Base-by-base conservation (phyloP, 2,888 invertebrate genomes). In the Homarus gammarus region DNA sequence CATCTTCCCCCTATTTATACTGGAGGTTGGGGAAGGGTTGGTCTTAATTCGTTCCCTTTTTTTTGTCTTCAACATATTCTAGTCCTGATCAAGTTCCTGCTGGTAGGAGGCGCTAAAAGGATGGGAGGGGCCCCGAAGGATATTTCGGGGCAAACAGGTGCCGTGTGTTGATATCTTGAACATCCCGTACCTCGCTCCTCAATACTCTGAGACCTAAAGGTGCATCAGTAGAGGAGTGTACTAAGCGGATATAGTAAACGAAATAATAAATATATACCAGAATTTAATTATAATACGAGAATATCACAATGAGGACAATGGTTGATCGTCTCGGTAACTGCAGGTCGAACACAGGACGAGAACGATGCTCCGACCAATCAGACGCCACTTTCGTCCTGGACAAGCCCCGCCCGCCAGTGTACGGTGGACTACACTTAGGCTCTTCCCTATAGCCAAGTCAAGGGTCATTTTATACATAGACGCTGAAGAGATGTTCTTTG, bases 311-410 rank as follows among this genome's bases (percentile, higher is more conserved):
- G n/a, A n/a, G n/a, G n/a, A n/a, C n/a, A n/a, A 61, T 81, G 0
- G 6, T 5, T 10, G 1, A 36, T 36, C 36, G 36, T 10, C 2
- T n/a, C 61, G 85, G 85, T 64, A 85, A 77, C 77, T 64, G 64
- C 31, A 68, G 85, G 85, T 83, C 85, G 78, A 64, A 64, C 75
- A 44, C 56, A 85, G 85, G 85, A 77, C 85, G 85, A 61, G 64
- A 85, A 78, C 40, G 49, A 40, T 68, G 51, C 31, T 31, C 61
- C 40, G 51, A 64, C 85, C 85, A 85, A 85, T 85, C 64, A 78
- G 40, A 68, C 22, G 31, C 18, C 31, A 31, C 44, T 51, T 77
- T 40, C 33, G n/a, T 40, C 18, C 75, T 68, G n/a, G 27, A 31
- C 31, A 77, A 56, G 64, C 68, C 33, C 77, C 85, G 77, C 85